Conservation (phyloP, 2,113 vertebrate species). For the Lycocorax pyrrhopterus region DNA sequence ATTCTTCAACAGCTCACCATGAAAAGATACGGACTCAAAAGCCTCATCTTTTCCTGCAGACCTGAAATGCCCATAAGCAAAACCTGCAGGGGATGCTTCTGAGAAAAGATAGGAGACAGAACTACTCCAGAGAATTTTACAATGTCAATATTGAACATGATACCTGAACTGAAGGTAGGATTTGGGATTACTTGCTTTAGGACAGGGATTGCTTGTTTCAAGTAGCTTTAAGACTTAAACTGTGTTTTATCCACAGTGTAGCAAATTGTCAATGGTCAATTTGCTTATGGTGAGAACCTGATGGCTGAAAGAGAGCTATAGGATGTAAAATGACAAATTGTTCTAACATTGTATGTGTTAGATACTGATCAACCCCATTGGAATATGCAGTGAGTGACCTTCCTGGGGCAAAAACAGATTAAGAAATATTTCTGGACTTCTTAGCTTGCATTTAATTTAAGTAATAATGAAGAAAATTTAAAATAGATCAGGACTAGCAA, state of each 20-base stretch:
- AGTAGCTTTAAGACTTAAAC: background rate
- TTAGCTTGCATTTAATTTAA: conserved; percentile 42
- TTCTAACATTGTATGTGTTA: background rate
- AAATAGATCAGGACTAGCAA: conserved; percentile 35
- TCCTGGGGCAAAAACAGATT: background rate
- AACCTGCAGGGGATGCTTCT: background rate
- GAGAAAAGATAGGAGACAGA: background rate
- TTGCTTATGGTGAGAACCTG: background rate
- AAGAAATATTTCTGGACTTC: conserved; percentile 42
- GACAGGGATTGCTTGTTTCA: background rate
- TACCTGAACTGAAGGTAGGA: background rate
- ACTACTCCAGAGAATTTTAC: background rate
- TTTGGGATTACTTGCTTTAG: background rate
- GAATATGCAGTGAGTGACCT: background rate
- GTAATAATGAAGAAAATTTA: conserved; percentile 32
- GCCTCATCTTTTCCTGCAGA: background rate
- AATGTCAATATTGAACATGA: background rate
- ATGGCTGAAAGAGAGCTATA: background rate
- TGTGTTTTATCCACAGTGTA: background rate
- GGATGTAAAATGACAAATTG: background rate
- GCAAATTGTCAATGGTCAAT: background rate
- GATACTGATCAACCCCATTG: background rate
- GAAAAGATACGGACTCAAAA: background rate
- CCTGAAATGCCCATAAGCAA: background rate
- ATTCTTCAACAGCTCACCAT: background rate